phyloP scores from a whole-genome alignment of 2,797 vertebrate species.

The Neostethus bicornis region DNA sequence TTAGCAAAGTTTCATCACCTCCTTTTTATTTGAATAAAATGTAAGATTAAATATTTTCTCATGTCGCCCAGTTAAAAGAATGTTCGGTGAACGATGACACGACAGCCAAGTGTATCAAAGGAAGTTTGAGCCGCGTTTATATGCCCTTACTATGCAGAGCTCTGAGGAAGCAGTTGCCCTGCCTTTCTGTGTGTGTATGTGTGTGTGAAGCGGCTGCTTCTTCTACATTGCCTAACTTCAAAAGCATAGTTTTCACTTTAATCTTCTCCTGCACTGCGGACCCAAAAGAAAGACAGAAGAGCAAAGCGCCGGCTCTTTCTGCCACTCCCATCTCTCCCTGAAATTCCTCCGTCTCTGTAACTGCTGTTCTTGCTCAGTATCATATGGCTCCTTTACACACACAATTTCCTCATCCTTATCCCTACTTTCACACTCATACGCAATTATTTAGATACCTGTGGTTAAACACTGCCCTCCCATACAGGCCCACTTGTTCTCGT shows the following conservation, averaged over 20 bases:
- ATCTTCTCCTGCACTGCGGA: slow-evolving; percentile 76
- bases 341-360: slow-evolving; percentile 32
- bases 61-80: slow-evolving; percentile 23
- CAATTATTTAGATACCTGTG: slow-evolving; percentile 15
- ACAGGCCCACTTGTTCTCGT: slow-evolving; percentile 39
- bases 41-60: slow-evolving; percentile 18
- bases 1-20: slow-evolving; percentile 57
- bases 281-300: slow-evolving; percentile 60
- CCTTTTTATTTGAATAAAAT: slow-evolving; percentile 42
- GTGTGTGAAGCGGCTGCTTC: slow-evolving; percentile 34
- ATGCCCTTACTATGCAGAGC: slow-evolving; percentile 53
- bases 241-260: slow-evolving; percentile 72
- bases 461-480: slow-evolving; percentile 18
- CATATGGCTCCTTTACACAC: slow-evolving; percentile 9
- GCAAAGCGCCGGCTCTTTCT: slow-evolving; percentile 40
- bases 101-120: slow-evolving; percentile 63
- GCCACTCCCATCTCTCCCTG: slow-evolving; percentile 54
- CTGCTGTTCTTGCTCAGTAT: slow-evolving; percentile 13
- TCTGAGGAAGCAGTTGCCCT: slow-evolving; percentile 31
- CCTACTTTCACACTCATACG: background rate
- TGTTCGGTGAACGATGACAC: slow-evolving; percentile 57
- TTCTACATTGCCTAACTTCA: slow-evolving; percentile 72
- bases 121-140: slow-evolving; percentile 56
- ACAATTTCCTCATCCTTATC: background rate
- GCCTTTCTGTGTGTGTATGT: slow-evolving; percentile 26